Conservation (phyloP, 2,797 vertebrate genomes). For the Dendrocincla tyrannina region DNA sequence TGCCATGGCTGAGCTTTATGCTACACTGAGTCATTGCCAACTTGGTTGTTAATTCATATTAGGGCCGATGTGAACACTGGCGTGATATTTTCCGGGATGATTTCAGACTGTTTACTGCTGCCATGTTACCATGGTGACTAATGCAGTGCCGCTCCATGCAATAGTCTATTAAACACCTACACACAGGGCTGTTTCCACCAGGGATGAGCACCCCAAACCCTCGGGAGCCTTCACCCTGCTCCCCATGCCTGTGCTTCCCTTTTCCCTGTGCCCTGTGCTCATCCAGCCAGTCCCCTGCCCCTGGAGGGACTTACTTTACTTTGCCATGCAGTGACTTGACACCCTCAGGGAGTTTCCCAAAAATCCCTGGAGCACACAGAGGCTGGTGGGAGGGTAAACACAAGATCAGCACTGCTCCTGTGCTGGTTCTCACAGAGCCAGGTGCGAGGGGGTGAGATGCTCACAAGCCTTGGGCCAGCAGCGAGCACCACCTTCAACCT, state of each 20-base stretch:
- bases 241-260: not conserved
- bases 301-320: not conserved
- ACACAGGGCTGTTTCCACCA: not conserved
- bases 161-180: constrained; percentile 60
- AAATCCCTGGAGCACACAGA: not conserved
- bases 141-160: not conserved
- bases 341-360: not conserved
- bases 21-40: constrained; percentile 38
- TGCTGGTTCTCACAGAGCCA: rapidly evolving
- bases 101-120: constrained; percentile 49
- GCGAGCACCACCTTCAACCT: not conserved
- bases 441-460: not conserved
- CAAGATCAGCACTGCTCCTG: rapidly evolving
- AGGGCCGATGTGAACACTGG: not conserved
- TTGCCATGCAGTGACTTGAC: not conserved
- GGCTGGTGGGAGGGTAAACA: rapidly evolving
- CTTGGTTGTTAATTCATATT: not conserved
- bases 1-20: not conserved
- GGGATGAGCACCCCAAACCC: not conserved
- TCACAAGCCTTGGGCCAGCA: not conserved
- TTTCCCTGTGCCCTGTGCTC: rapidly evolving
- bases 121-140: constrained; percentile 63
- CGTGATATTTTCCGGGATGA: constrained; percentile 16
- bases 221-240: not conserved
- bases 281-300: not conserved